Evolutionary conservation across 2,797 vertebrate genomes (phyloP), one percentile per base, ranked within the genome.

Genomic region (Zenarchopterus dispar): DNA sequence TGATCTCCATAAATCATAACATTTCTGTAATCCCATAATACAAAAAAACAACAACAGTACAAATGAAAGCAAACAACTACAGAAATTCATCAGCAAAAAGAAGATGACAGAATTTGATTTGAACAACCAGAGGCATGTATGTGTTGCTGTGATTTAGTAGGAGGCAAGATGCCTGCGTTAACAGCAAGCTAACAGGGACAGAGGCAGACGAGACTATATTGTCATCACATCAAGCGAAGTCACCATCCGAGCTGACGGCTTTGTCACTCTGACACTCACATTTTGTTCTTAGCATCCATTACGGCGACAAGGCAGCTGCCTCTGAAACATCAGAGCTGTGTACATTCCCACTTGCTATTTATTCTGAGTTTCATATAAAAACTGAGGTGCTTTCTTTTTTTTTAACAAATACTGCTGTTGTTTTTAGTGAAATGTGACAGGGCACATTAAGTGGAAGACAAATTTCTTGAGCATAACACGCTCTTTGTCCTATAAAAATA

Each of bases 191-290:
- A 72, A 80, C 56, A 75, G 39, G 56, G 69, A 86, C 67, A 67
- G 62, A 81, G 54, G 64, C 62, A 61, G 64, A 53, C 51, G 41
- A 62, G 21, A 58, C 50, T 75, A 64, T 64, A 64, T 26, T 80
- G 74, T 85, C 84, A 85, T 70, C 64, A 61, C 80, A 75, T 67
- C 57, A 54, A 75, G 66, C 31, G 43, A 71, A 78, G 64, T 39
- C 78, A 69, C 72, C 65, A 77, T 70, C 67, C 77, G 53, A 69
- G 60, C 73, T 60, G 68, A 77, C 63, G 67, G 62, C 73, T 80
- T 70, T 74, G 64, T 77, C 69, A 81, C 62, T 78, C 56, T 81
- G 75, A 82, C 85, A 85, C 66, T 73, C 64, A 89, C 67, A 82
- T 77, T 84, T 80, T 75, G 78, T 85, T 77, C 63, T 68, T 44